Percentiles rank a stretch among this genome's conserved stretches.
phyloP scores from a whole-genome alignment of 2,113 vertebrate species.

The Cheilinus undulatus region DNA sequence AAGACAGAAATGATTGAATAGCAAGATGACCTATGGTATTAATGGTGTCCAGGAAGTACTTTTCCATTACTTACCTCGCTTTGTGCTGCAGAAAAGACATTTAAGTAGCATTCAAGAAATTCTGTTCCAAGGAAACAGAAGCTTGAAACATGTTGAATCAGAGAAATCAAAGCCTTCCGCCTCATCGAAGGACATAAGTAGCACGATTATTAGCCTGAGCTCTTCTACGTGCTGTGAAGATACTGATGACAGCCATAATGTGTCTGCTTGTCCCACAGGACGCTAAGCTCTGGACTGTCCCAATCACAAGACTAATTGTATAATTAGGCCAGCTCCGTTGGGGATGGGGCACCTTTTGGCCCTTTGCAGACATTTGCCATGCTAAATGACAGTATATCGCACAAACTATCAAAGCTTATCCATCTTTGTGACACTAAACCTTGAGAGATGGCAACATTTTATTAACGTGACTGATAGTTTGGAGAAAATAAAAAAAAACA shows the following conservation, averaged over 20 bases:
- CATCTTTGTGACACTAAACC: constrained; percentile 78
- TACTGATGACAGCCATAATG: constrained; percentile 79
- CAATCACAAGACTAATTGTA: constrained; percentile 86
- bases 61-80: not conserved
- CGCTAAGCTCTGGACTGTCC: constrained; percentile 77
- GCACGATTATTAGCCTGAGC: constrained; percentile 23
- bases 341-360: constrained; percentile 80
- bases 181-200: constrained; percentile 20
- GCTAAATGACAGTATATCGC: constrained; percentile 82
- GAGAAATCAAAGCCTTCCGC: constrained; percentile 2
- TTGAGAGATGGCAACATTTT: constrained; percentile 57
- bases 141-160: not conserved
- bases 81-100: not conserved
- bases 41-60: constrained; percentile 28
- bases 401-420: constrained; percentile 79
- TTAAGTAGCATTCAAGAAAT: not conserved
- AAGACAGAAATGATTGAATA: constrained; percentile 68
- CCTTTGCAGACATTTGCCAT: constrained; percentile 79
- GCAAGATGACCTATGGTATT: constrained; percentile 70
- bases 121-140: not conserved
- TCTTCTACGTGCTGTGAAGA: constrained; percentile 66
- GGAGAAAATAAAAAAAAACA: not conserved
- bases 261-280: constrained; percentile 81
- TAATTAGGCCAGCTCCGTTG: constrained; percentile 83
- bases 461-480: constrained; percentile 58